Conservation (phyloP, 1,140 invertebrate genomes). For the Drosophila bifasciata region DNA sequence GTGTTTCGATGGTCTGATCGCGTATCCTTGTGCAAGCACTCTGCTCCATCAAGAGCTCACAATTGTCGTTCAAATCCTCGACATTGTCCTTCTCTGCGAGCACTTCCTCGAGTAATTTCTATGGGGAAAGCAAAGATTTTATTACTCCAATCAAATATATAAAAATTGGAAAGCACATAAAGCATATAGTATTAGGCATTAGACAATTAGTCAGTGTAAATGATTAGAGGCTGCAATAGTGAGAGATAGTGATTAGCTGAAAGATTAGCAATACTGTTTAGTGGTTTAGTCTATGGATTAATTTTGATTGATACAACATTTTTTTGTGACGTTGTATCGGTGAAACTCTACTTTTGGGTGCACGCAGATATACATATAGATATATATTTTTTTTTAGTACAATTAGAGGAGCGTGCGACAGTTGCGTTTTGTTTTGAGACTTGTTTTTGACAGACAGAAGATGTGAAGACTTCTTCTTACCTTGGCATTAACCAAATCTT, state of each 20-base stretch:
- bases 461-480: conserved; percentile 82
- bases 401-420: conserved; percentile 71
- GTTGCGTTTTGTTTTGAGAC: conserved; percentile 44
- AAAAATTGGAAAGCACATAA: conserved; percentile 47
- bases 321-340: conserved; percentile 20
- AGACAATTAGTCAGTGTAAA: conserved; percentile 59
- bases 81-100: conserved; percentile 90
- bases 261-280: conserved; percentile 66
- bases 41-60: conserved; percentile 93
- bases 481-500: conserved; percentile 91
- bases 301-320: conserved; percentile 45
- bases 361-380: conserved; percentile 24
- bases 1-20: conserved; percentile 93
- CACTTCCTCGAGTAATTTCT: conserved; percentile 91
- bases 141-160: background rate
- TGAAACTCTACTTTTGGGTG: conserved; percentile 49
- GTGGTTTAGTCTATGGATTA: conserved; percentile 61
- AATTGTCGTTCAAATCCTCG: conserved; percentile 93
- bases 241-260: conserved; percentile 64
- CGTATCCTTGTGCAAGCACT: conserved; percentile 92
- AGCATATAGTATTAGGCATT: conserved; percentile 54
- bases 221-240: conserved; percentile 65
- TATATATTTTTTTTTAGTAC: conserved; percentile 44
- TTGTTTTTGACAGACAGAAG: conserved; percentile 35
- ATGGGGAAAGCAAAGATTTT: conserved; percentile 39